Percentiles rank a stretch among this genome's conserved stretches.
Conservation (phyloP, 1,140 invertebrate species). For the Drosophila fuyamai region DNA sequence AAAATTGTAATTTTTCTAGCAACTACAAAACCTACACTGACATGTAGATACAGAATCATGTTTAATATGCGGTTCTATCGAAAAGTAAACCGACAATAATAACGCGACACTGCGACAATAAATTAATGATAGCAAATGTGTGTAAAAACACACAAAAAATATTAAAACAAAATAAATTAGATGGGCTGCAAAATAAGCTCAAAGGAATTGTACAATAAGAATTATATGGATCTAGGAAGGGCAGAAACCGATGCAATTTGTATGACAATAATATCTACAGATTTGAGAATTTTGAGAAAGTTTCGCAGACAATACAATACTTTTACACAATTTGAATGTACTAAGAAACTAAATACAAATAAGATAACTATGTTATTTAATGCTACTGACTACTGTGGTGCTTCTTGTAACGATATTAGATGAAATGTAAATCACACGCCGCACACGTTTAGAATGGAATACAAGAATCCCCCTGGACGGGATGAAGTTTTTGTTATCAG, state of each 20-base stretch:
- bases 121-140: slow-evolving; percentile 33
- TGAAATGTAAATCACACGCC: slow-evolving; percentile 37
- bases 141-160: slow-evolving; percentile 27
- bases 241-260: slow-evolving; percentile 42
- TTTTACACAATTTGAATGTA: slow-evolving; percentile 77
- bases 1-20: slow-evolving; percentile 76
- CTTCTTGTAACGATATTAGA: slow-evolving; percentile 70
- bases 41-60: slow-evolving; percentile 18
- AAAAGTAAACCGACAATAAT: slow-evolving; percentile 71
- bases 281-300: slow-evolving; percentile 53
- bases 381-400: slow-evolving; percentile 81
- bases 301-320: slow-evolving; percentile 62
- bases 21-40: slow-evolving; percentile 45
- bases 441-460: slow-evolving; percentile 26
- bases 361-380: slow-evolving; percentile 69
- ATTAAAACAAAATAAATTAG: slow-evolving; percentile 16
- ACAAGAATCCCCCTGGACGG: neutral
- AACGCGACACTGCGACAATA: slow-evolving; percentile 72
- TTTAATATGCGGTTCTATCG: slow-evolving; percentile 47
- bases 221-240: slow-evolving; percentile 20
- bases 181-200: slow-evolving; percentile 31
- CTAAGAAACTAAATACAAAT: slow-evolving; percentile 46
- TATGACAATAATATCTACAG: slow-evolving; percentile 68
- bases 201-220: slow-evolving; percentile 63
- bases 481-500: slow-evolving; percentile 64